phyloP scores from a whole-genome alignment of 2,113 vertebrate genomes.

The Centropus unirufus region DNA sequence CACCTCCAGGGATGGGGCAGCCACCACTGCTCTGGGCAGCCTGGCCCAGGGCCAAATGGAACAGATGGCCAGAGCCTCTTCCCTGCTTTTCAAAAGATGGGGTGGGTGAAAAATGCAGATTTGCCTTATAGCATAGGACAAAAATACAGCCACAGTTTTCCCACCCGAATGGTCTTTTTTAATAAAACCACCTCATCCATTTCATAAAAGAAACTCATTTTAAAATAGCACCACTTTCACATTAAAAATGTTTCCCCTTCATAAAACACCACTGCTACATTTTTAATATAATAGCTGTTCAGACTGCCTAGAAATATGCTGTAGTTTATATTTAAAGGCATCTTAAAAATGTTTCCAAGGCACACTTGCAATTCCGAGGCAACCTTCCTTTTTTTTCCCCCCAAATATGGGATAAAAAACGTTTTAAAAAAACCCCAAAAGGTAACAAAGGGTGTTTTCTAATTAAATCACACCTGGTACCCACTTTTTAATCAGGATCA shows the following conservation, averaged over 20 bases:
- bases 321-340: slow-evolving; percentile 16
- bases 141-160: not conserved
- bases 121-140: not conserved
- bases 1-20: no score
- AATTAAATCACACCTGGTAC: not conserved
- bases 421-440: not conserved
- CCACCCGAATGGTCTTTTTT: not conserved
- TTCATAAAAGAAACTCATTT: slow-evolving; percentile 31
- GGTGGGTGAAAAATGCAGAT: not conserved
- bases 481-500: not conserved
- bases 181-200: slow-evolving; percentile 30
- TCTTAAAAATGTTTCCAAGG: slow-evolving; percentile 21
- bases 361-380: not conserved
- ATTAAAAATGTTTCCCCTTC: slow-evolving; percentile 49
- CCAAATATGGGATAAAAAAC: not conserved
- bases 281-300: slow-evolving; percentile 37
- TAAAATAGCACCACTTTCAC: slow-evolving; percentile 31
- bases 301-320: not conserved
- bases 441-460: not conserved
- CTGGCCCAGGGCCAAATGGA: no score
- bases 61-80: not conserved
- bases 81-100: not conserved
- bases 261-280: slow-evolving; percentile 23
- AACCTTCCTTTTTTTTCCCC: not conserved
- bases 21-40: no score